Base-by-base conservation (phyloP, 2,888 invertebrate species). In the Punctoribates punctum region DNA sequence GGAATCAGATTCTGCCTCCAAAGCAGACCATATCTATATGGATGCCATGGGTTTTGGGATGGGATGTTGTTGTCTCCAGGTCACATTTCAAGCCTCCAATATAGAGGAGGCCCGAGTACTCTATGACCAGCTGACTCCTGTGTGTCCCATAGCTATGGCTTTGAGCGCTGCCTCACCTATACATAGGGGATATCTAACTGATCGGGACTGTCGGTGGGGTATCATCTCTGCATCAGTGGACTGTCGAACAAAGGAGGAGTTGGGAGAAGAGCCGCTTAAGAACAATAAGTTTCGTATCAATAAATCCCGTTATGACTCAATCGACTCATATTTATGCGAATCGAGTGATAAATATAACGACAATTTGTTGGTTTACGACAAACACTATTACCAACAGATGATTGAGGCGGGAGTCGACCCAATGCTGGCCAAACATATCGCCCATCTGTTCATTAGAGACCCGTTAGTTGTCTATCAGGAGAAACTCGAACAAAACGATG, bases 21-120 rank as follows among this genome's bases (percentile, higher is more conserved):
- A 89, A 81, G 92, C 92, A 0, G 93, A 97, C 86, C 93, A 95
- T 82, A 92, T 99, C 79, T 96, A 98, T 82, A 91, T 99, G 91
- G 99, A 99, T 85, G 94, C 96, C 0, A 98, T 99, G 98, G 98
- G 97, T 29, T 99, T 99, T 84, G 98, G 81, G 75, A 99, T 99
- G 99, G 99, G 99, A 42, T 96, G 96, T 84, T 96, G 94, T 82
- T 98, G 97, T 83, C 87, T 98, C 54, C 98, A 98, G 84, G 88
- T 96, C 76, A 96, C 95, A 73, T 98, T 99, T 86, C 92, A 95
- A 85, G 97, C 98, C 0, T 95, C 95, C 84, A 96, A 96, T 84
- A 95, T 99, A 79, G 89, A 88, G 65, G 99, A 99, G 86, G 98
- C 98, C 5, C 88, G 96, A 79, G 92, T 92, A 51, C 87, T 99